phyloP scores from a whole-genome alignment of 2,797 vertebrate genomes.

The Oreonectes daqikongensis region DNA sequence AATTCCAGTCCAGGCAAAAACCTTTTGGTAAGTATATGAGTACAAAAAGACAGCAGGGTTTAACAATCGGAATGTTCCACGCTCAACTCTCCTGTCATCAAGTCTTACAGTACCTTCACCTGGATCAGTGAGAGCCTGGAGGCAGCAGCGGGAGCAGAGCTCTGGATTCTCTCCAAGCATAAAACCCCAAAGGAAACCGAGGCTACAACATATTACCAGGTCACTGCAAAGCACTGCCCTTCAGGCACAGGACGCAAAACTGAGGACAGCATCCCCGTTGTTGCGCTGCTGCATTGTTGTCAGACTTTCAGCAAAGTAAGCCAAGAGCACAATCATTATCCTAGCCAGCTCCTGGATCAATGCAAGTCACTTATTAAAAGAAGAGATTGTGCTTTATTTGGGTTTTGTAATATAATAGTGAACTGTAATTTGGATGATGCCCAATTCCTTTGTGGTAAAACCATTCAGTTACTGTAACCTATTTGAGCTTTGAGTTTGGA shows the following conservation, averaged over 20 bases:
- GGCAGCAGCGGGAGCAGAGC: constrained; percentile 20
- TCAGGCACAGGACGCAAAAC: constrained; percentile 45
- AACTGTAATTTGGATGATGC: neutral
- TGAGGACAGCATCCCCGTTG: constrained; percentile 36
- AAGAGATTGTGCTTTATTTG: neutral
- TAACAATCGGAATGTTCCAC: constrained; percentile 35
- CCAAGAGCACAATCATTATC: constrained; percentile 25
- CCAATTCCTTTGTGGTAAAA: neutral
- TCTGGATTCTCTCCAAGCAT: constrained; percentile 46
- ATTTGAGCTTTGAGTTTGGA: neutral
- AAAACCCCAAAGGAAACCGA: constrained; percentile 42
- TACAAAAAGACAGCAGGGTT: constrained; percentile 28
- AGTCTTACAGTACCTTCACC: constrained; percentile 42
- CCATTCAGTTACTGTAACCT: neutral
- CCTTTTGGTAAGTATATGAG: constrained; percentile 14
- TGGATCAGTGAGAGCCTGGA: constrained; percentile 28
- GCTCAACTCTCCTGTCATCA: constrained; percentile 45
- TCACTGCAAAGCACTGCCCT: constrained; percentile 40
- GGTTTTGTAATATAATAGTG: neutral
- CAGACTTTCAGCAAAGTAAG: constrained; percentile 28
- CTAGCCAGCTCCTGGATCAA: constrained; percentile 15
- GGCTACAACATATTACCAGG: constrained; percentile 42
- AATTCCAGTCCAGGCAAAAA: neutral
- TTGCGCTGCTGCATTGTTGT: constrained; percentile 1
- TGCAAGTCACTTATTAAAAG: constrained; percentile 25